These are phyloP conservation scores for Emys orbicularis DNA, from an alignment of 2,797 vertebrate genomes.

Conservation along the genomic window DNA sequence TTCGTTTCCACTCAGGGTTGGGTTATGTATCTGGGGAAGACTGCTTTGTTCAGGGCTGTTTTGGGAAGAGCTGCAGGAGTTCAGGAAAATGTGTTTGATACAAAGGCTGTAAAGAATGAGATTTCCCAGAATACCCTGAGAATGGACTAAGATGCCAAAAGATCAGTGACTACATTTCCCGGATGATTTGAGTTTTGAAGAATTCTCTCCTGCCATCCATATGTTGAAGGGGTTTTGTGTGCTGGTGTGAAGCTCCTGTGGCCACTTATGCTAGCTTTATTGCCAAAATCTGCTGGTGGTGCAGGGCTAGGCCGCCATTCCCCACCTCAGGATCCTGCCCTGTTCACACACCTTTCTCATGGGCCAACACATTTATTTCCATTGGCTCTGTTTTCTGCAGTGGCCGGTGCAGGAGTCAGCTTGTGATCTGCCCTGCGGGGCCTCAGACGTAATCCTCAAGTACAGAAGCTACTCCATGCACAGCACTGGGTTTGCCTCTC, in stretches of 20 bases:
- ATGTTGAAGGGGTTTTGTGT: neutral
- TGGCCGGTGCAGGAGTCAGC: neutral
- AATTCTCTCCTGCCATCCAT: neutral
- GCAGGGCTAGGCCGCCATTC: neutral
- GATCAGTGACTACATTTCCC: neutral
- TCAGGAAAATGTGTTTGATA: neutral
- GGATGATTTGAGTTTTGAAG: fast-evolving
- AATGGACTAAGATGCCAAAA: neutral
- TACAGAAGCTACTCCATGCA: neutral
- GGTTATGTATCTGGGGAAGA: neutral
- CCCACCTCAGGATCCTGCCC: neutral
- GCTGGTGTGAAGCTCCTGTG: neutral
- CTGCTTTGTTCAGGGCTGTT: neutral
- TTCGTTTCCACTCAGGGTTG: neutral
- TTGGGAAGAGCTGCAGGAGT: neutral
- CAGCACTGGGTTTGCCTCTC: neutral
- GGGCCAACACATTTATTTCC: neutral
- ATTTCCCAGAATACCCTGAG: neutral
- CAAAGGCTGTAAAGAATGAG: neutral
- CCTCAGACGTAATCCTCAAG: neutral
- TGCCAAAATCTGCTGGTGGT: neutral
- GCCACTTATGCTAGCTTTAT: fast-evolving
- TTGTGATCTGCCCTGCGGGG: neutral
- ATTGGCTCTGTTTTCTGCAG: neutral
- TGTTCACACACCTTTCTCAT: neutral